Conservation (phyloP, 2,113 vertebrate species). For the Cariama cristata region DNA sequence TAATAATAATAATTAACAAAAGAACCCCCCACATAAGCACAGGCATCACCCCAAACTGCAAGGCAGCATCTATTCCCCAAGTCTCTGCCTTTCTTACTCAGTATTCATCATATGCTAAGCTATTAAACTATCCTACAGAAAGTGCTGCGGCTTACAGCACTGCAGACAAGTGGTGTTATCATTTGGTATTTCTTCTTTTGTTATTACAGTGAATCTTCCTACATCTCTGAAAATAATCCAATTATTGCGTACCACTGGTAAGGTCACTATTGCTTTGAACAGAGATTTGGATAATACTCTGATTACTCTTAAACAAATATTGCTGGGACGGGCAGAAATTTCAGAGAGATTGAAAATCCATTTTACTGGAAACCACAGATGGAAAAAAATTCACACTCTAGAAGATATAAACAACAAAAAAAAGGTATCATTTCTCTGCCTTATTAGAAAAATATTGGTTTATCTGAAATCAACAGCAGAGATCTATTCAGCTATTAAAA, state of each 20-base stretch:
- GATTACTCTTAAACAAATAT: slow-evolving; percentile 66
- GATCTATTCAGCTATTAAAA: slow-evolving; percentile 54
- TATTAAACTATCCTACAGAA: not conserved
- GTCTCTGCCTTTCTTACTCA: slow-evolving; percentile 8
- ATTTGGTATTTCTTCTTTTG: slow-evolving; percentile 58
- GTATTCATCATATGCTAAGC: slow-evolving; percentile 23
- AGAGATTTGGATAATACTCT: slow-evolving; percentile 62
- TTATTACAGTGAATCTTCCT: slow-evolving; percentile 57
- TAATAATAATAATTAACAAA: not conserved
- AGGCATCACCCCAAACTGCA: not conserved
- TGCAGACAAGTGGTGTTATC: slow-evolving; percentile 49
- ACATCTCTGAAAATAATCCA: slow-evolving; percentile 66
- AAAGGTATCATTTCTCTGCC: not conserved
- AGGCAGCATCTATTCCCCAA: not conserved
- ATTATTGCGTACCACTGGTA: slow-evolving; percentile 54
- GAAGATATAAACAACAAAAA: slow-evolving; percentile 12
- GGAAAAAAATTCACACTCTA: slow-evolving; percentile 36
- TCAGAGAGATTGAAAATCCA: slow-evolving; percentile 48
- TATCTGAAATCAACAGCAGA: slow-evolving; percentile 38
- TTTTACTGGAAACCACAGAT: slow-evolving; percentile 45
- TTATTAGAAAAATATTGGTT: slow-evolving; percentile 45
- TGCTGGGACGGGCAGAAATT: slow-evolving; percentile 38
- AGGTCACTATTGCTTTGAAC: slow-evolving; percentile 59
- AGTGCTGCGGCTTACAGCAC: not conserved
- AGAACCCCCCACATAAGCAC: not conserved